These are phyloP conservation scores for Drosophila niveifrons DNA, from an alignment of 2,888 invertebrate genomes.

Conservation along the genomic window DNA sequence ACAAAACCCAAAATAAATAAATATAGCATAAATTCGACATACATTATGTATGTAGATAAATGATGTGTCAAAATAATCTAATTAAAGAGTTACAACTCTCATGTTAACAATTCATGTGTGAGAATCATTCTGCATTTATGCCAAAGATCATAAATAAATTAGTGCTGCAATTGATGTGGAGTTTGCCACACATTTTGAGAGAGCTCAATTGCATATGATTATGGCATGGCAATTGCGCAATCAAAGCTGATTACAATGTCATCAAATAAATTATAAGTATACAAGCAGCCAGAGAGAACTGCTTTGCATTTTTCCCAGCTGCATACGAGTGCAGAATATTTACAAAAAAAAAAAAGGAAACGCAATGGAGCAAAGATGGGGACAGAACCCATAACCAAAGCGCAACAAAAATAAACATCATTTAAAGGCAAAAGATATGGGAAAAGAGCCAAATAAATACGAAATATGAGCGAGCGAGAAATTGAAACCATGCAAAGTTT, in stretches of 20 bases:
- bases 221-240: slow-evolving; percentile 13
- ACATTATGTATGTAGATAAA: too few species aligned
- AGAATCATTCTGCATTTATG: background rate
- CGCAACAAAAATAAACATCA: slow-evolving; percentile 44
- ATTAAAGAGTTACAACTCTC: too few species aligned
- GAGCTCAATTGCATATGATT: slow-evolving; percentile 7
- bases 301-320: slow-evolving; percentile 12
- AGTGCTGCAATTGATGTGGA: background rate
- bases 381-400: slow-evolving; percentile 5
- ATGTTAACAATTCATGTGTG: too few species aligned
- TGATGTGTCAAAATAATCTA: too few species aligned
- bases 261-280: slow-evolving; percentile 21
- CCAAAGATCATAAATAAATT: background rate
- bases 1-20: too few species aligned
- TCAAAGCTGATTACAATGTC: slow-evolving; percentile 28
- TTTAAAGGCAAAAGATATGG: slow-evolving; percentile 27
- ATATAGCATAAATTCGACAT: too few species aligned
- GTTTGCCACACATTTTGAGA: background rate
- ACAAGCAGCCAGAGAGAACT: slow-evolving; percentile 15
- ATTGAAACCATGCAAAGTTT: slow-evolving; percentile 23
- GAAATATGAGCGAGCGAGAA: slow-evolving; percentile 29
- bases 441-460: slow-evolving; percentile 9
- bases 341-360: slow-evolving; percentile 1
- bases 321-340: slow-evolving; percentile 14
- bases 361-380: slow-evolving; percentile 6